Percentiles rank a stretch among this genome's conserved stretches.
phyloP scores from a whole-genome alignment of 1,140 invertebrate genomes.

The Notospermus geniculatus region DNA sequence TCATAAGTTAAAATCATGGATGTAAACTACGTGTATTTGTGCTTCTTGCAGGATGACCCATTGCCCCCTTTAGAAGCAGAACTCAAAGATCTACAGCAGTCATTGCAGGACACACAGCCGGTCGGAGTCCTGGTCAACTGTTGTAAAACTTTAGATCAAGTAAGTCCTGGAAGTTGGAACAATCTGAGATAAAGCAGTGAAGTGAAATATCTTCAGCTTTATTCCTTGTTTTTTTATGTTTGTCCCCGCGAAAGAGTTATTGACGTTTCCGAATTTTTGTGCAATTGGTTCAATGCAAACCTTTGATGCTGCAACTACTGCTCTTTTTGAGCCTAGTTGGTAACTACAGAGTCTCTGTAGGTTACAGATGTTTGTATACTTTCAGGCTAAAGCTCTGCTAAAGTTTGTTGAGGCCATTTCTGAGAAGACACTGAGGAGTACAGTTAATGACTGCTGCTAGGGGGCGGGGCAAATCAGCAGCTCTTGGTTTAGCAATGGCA shows the following conservation, averaged over 20 bases:
- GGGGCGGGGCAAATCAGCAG: slow-evolving; percentile 97
- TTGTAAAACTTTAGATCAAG: slow-evolving; percentile 92
- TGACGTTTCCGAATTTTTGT: too few species aligned
- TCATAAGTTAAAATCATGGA: background rate
- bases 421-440: slow-evolving; percentile 85
- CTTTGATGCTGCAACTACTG: too few species aligned
- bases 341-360: too few species aligned
- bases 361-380: slow-evolving; percentile 21
- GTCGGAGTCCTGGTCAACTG: slow-evolving; percentile 84
- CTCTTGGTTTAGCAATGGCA: slow-evolving; percentile 88
- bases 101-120: slow-evolving; percentile 83
- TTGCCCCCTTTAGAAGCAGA: slow-evolving; percentile 56
- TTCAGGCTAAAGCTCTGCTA: slow-evolving; percentile 79
- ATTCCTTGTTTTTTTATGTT: too few species aligned
- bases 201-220: too few species aligned
- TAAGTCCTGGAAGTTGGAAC: slow-evolving; percentile 40
- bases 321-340: too few species aligned
- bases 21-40: background rate
- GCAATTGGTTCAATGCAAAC: too few species aligned
- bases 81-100: slow-evolving; percentile 71
- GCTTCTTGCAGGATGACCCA: slow-evolving; percentile 41
- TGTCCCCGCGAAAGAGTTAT: too few species aligned
- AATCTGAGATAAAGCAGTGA: too few species aligned
- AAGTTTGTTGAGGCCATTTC: slow-evolving; percentile 94
- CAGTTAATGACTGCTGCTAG: slow-evolving; percentile 91